Evolutionary conservation across 53 echinoderm and acorn worm species (phyloP), one percentile per base, ranked within the genome.

Genomic region (Pentamera pediparva): DNA sequence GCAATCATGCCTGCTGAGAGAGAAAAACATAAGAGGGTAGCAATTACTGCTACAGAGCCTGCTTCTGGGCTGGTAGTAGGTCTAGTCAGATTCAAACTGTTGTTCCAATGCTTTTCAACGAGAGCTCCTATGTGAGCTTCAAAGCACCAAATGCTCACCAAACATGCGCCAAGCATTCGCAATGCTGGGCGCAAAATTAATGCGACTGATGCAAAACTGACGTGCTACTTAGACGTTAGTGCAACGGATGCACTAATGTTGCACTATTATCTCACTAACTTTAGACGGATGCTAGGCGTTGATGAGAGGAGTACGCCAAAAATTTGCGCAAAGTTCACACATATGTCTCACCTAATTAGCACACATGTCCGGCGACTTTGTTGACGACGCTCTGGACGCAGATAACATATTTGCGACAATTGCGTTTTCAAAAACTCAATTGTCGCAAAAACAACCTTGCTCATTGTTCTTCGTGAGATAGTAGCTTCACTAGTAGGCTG

Each of bases 31-130:
- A n/a, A n/a, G n/a, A n/a, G n/a, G n/a, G n/a, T n/a, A n/a, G n/a
- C n/a, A n/a, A n/a, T n/a, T n/a, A n/a, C n/a, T n/a, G n/a, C n/a
- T n/a, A n/a, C n/a, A n/a, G n/a, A n/a, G n/a, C n/a, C n/a, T n/a
- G n/a, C n/a, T n/a, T n/a, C n/a, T n/a, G n/a, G n/a, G 51, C 19
- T 51, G 51, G 51, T 51, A 51, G 51, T 51, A 51, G 51, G 51
- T 25, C 51, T 13, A 51, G 51, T 51, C 51, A 51, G 51, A 51
- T 51, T 51, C 51, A 51, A 25, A 51, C 51, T 51, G 8, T 19
- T 50, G 51, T 51, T 51, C 51, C 51, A 51, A 51, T 51, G 51
- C 51, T 51, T 51, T 51, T 5, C 51, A 51, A 51, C 51, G 25
- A 25, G 51, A 25, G 51, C 51, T 51, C 24, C 24, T 51, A 51